Percentiles rank a stretch among this genome's conserved stretches.
These are phyloP conservation scores for Cettia cetti DNA, from an alignment of 2,113 vertebrate species.

Conservation along the genomic window DNA sequence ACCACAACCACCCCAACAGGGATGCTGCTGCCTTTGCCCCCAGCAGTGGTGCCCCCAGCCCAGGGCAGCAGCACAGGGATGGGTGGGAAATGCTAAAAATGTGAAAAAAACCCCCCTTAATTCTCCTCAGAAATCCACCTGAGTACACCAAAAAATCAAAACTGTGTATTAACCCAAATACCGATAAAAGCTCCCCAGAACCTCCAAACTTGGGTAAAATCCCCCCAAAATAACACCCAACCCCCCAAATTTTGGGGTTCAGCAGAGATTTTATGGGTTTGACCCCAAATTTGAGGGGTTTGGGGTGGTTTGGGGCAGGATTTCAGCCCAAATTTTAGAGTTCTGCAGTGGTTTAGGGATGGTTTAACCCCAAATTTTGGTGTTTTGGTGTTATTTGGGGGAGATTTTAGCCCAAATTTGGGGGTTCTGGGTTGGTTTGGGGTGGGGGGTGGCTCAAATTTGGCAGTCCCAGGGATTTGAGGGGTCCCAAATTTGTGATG, in stretches of 20 bases:
- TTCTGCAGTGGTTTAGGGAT: too few species aligned
- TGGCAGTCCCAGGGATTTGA: neutral
- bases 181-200: neutral
- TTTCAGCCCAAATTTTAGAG: too few species aligned
- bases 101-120: neutral
- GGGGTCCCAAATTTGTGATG: neutral
- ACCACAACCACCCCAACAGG: neutral
- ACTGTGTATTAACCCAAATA: rapidly evolving
- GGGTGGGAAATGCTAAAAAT: neutral
- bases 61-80: neutral
- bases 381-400: too few species aligned
- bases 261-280: neutral
- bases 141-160: neutral
- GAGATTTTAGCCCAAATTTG: too few species aligned
- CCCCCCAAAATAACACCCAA: neutral
- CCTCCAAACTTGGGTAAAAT: neutral
- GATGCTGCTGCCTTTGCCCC: rapidly evolving
- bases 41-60: neutral
- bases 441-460: neutral
- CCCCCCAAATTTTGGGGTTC: neutral
- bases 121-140: neutral
- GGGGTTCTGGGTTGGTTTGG: neutral
- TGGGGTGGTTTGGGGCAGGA: too few species aligned
- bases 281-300: neutral
- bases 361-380: neutral